Conservation (phyloP, 2,888 invertebrate genomes). For the Tryphoninae sp. region DNA sequence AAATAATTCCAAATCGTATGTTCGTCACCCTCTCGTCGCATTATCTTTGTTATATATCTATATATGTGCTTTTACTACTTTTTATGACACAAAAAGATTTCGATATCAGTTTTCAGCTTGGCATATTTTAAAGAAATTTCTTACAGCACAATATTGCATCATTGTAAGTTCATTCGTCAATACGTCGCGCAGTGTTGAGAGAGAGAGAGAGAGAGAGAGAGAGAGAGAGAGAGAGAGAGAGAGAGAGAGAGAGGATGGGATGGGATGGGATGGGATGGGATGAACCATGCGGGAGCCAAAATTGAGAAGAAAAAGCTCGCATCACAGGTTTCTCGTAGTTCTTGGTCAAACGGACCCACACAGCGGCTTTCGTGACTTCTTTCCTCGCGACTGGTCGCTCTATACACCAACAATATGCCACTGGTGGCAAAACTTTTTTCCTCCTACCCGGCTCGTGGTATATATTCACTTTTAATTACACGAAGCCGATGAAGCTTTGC, state of each 20-base stretch:
- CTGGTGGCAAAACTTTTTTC: constrained; percentile 49
- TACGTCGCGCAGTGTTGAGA: too few species aligned
- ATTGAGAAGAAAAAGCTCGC: constrained; percentile 38
- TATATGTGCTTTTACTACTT: too few species aligned
- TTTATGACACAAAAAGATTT: too few species aligned
- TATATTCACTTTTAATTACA: constrained; percentile 67
- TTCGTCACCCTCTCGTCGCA: too few species aligned
- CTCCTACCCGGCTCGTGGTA: constrained; percentile 42
- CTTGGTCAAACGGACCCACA: constrained; percentile 25
- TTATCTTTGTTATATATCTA: too few species aligned
- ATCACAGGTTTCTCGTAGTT: constrained; percentile 38
- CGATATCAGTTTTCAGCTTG: too few species aligned
- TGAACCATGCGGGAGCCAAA: constrained; percentile 32
- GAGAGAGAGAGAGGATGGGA: neutral
- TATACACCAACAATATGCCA: constrained; percentile 51
- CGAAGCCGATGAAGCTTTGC: constrained; percentile 59
- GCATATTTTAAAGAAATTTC: too few species aligned
- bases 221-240: neutral
- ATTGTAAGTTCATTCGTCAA: too few species aligned
- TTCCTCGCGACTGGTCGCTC: constrained; percentile 10
- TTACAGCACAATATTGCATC: too few species aligned
- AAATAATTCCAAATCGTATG: too few species aligned
- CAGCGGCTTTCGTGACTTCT: constrained; percentile 40
- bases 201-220: neutral
- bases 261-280: constrained; percentile 15